These are phyloP conservation scores for Bicyclus anynana DNA, from an alignment of 1,140 invertebrate genomes.

Conservation along the genomic window DNA sequence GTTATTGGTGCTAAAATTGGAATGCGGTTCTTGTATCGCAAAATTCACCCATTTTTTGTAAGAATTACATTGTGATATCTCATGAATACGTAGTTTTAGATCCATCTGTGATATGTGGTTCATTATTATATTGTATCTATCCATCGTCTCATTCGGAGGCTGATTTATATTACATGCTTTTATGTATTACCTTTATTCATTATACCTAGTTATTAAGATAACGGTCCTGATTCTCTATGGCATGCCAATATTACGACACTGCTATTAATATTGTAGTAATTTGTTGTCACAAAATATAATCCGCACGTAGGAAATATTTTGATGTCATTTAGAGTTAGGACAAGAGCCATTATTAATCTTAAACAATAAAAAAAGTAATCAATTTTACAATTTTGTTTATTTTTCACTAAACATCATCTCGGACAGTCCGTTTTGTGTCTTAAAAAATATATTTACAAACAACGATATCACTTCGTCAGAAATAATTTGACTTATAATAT, in stretches of 20 bases:
- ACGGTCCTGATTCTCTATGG: background rate
- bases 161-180: conserved; percentile 3
- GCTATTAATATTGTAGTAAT: too few relatives aligned
- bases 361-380: conserved; percentile 29
- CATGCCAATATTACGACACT: too few relatives aligned
- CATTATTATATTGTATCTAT: conserved; percentile 24
- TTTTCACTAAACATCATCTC: conserved; percentile 35
- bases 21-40: background rate
- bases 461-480: conserved; percentile 27
- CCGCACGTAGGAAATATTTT: too few relatives aligned
- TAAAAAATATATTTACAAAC: conserved; percentile 29
- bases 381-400: conserved; percentile 48
- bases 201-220: background rate
- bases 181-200: background rate
- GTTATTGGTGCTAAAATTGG: conserved; percentile 22
- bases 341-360: background rate
- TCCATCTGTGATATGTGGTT: conserved; percentile 60
- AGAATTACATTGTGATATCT: conserved; percentile 12
- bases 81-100: conserved; percentile 40
- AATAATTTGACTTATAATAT: conserved; percentile 28
- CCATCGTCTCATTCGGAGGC: conserved; percentile 15
- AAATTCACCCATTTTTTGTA: conserved; percentile 4
- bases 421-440: conserved; percentile 40
- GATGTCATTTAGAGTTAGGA: too few relatives aligned
- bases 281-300: too few relatives aligned